Evolutionary conservation across 2,113 vertebrate species (phyloP).

Genomic region (Uropsilus gracilis): DNA sequence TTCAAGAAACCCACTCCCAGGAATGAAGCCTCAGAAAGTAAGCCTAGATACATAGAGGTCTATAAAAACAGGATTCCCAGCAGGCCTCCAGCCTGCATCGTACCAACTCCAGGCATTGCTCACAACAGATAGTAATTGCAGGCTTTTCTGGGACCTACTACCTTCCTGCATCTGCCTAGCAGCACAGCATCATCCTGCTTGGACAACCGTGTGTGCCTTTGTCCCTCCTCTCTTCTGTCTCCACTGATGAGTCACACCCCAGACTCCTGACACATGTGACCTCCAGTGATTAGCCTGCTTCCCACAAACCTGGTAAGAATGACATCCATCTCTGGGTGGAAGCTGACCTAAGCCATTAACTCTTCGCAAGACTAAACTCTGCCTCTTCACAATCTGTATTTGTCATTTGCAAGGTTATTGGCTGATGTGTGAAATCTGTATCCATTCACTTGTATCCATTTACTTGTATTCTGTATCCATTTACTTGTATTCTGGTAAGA

Average conservation of each 20-base stretch:
- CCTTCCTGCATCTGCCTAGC: neutral
- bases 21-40: neutral
- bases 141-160: neutral
- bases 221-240: neutral
- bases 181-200: neutral
- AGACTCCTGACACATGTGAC: neutral
- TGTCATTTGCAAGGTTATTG: neutral
- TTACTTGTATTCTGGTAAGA: neutral
- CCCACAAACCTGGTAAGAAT: neutral
- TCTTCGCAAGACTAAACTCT: neutral
- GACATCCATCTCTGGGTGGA: neutral
- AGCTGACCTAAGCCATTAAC: neutral
- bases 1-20: neutral
- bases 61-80: neutral
- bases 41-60: neutral
- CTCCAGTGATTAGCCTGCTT: neutral
- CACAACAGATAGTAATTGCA: neutral
- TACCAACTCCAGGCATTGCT: neutral
- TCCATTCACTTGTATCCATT: too few relatives aligned
- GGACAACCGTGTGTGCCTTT: neutral
- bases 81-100: neutral
- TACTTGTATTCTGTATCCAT: rapidly evolving
- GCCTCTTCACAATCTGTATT: neutral
- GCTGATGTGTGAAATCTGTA: rapidly evolving
- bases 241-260: neutral